Evolutionary conservation across 2,888 invertebrate genomes (phyloP), one percentile per base, ranked within the genome.

Genomic region (Tryphoninae sp.): DNA sequence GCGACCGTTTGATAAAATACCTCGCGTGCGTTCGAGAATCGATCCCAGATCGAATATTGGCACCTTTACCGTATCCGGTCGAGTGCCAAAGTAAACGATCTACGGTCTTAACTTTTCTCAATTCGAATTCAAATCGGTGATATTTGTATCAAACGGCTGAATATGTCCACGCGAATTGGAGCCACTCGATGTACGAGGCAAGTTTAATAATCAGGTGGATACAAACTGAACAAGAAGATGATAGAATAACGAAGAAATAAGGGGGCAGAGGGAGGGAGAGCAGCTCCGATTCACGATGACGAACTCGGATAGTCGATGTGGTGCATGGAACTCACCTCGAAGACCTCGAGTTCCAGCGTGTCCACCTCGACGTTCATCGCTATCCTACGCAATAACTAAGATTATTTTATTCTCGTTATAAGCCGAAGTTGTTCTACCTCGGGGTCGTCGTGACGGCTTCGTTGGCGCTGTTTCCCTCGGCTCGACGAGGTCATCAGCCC

Each of bases 331-430:
- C 91, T 89, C 87, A 92, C 91, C 91, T 91, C 91, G 90, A 92
- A 92, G 85, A 91, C 91, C 87, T 92, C 91, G 89, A 92, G 91
- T 89, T 92, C 92, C 88, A 92, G 89, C 85, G 89, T 90, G 88
- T 92, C 91, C 86, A 88, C 86, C 87, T 90, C 89, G 88, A 87
- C 88, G 89, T 87, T 91, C 91, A 91, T 91, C 89, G 88, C 86
- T 86, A 85, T 82, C 80, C 85, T 86, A 84, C 82, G 81, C 76
- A 83, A 87, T 86, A 87, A 89, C 86, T 88, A 80, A 77, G 74
- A 64, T 78, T 78, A 67, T 78, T 33, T 64, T 73, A 73, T 67
- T 87, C 87, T 85, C 88, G 86, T 88, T 86, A 87, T 87, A 88
- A 87, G 86, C 88, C 88, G 72, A 78, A 75, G 85, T 89, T 88